Base-by-base conservation (phyloP, 2,888 invertebrate genomes). In the Eilema sororculum region DNA sequence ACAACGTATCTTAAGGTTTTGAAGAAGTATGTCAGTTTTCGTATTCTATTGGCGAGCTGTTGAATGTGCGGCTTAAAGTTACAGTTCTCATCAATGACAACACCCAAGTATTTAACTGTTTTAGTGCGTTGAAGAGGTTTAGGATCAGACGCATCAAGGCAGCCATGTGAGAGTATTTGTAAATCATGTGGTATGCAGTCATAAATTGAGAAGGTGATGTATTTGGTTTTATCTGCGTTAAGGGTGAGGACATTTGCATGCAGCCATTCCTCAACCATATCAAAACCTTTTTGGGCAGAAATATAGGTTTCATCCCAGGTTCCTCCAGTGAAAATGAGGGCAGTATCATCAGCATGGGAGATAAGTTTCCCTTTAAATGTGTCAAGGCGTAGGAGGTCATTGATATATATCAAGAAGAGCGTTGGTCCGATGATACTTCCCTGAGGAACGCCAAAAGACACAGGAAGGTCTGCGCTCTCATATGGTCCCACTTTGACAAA, bases 1-100 rank as follows among this genome's bases (percentile, higher is more conserved):
- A 52, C 6, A 33, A 33, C 30, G 30, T 33, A 6, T 33, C 30
- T 33, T 33, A 33, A 33, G 30, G 30, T 33, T 33, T 33, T 33
- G 30, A 33, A 33, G 30, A 33, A 33, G 30, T 33, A 33, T 33
- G 30, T 6, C 30, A 33, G 30, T 8, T 33, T 33, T 33, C 30
- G 30, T 33, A 33, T 33, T 33, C 30, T 33, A 33, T 60, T 60
- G 3, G 28, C 25, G 12, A 30, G 60, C 3, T 25, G n/a, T 30
- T 20, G 57, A 9, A 57, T 57, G 22, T 57, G 57, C 10, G 57
- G 22, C 22, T 22, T 57, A 57, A 57, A 57, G 57, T 57, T 57
- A 22, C 22, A n/a, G 24, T 69, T 22, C 6, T 65, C 65, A n/a
- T 25, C 58, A 30, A 62, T 60, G 41, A 60, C 65, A 12, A 63